Base-by-base conservation (phyloP, 2,888 invertebrate genomes). In the Scaptomyza cyrtandrae region DNA sequence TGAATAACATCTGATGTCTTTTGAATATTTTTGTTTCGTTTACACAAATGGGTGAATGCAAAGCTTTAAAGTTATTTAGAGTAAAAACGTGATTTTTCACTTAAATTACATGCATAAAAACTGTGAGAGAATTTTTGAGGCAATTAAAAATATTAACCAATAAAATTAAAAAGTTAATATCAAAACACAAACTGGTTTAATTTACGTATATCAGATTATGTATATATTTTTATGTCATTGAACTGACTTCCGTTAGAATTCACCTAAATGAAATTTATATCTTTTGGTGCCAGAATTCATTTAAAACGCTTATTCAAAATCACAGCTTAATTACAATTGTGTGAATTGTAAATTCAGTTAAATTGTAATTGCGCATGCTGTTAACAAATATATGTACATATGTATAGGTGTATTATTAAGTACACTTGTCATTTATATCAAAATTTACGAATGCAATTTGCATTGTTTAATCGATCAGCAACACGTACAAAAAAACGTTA, bases 401-500 rank as follows among this genome's bases (percentile, higher is more conserved):
- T 6, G 7, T 14, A 19, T 37, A 1, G 37, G 37, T 45, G n/a
- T 24, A 16, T 13, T 7, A 19, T 19, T 19, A 19, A 19, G 19
- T 11, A 29, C 43, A 50, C 29, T 50, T 44, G 43, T 35, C 13
- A 10, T 64, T 56, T 33, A 41, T 46, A 29, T 19, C 1, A 3
- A 9, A 10, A 49, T 77, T 67, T 13, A 46, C 39, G 56, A 43
- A 46, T 58, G 27, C 63, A 73, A 84, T 80, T 84, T 71, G 70
- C 73, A 80, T 84, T 63, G 61, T 43, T 70, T 56, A 60, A 79
- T 75, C 45, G 55, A 48, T 54, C 56, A 61, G 35, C 74, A 35
- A 43, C 57, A 74, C 52, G 59, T 52, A 68, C 46, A 43, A 33
- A 5, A 33, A 3, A 46, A 27, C 14, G 14, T 24, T 24, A 13